Conservation (phyloP, 2,113 vertebrate genomes). For the Cacatua alba region DNA sequence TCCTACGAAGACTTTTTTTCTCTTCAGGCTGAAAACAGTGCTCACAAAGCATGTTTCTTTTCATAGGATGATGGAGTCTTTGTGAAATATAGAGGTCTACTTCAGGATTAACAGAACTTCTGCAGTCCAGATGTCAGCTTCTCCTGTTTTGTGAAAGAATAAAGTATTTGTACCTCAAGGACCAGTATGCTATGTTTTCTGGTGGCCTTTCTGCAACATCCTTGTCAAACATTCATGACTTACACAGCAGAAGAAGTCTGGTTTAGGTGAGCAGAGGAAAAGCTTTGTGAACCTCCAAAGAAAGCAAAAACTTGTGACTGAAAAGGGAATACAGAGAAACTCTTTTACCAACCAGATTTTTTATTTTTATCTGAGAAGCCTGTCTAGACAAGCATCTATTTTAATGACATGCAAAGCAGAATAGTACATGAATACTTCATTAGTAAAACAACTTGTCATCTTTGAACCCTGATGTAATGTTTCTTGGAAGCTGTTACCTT, state of each 20-base stretch:
- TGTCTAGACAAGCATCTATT: conserved; percentile 57
- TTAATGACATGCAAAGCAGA: conserved; percentile 53
- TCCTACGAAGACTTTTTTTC: neutral
- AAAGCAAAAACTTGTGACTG: neutral
- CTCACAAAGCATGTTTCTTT: neutral
- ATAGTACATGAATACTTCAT: conserved; percentile 44
- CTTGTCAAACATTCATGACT: neutral
- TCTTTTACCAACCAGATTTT: neutral
- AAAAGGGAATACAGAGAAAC: neutral
- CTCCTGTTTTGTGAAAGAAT: neutral
- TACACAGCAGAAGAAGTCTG: neutral
- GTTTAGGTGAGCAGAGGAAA: neutral
- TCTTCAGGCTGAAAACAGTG: neutral
- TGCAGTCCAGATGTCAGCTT: neutral
- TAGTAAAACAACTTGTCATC: conserved; percentile 40
- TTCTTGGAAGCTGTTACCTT: conserved; percentile 38
- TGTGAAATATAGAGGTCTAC: neutral
- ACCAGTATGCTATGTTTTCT: neutral
- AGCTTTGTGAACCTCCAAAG: neutral
- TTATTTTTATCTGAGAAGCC: neutral
- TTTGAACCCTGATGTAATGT: conserved; percentile 36
- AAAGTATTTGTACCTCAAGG: neutral
- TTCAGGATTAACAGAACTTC: neutral
- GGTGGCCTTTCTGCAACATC: neutral
- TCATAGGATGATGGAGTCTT: neutral